Evolutionary conservation across 2,797 vertebrate genomes (phyloP).

Genomic region (Salarias fasciatus): DNA sequence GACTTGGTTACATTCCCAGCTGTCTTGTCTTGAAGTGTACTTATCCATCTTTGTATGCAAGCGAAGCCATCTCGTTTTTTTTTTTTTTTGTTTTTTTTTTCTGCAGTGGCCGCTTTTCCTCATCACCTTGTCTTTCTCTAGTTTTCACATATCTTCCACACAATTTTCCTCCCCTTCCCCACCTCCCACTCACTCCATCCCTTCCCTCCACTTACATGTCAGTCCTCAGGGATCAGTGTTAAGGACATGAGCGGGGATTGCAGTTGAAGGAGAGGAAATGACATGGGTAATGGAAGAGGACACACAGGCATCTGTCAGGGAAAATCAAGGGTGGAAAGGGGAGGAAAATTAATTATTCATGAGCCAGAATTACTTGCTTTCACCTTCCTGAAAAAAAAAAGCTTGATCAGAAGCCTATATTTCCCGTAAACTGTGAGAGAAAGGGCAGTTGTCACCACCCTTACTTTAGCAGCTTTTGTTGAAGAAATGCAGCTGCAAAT

Average conservation of each 20-base stretch:
- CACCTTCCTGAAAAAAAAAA: constrained; percentile 89
- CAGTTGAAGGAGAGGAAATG: constrained; percentile 94
- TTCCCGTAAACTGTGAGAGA: constrained; percentile 37
- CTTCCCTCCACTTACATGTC: constrained; percentile 77
- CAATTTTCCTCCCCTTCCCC: constrained; percentile 4
- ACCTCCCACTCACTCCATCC: constrained; percentile 28
- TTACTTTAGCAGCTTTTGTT: constrained; percentile 15
- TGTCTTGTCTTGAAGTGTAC: constrained; percentile 33
- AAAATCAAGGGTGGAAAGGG: constrained; percentile 68
- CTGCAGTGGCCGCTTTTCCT: constrained; percentile 51
- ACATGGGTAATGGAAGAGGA: constrained; percentile 90
- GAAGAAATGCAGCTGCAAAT: constrained; percentile 5
- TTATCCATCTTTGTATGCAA: constrained; percentile 69
- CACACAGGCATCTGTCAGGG: constrained; percentile 88
- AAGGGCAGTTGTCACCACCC: background rate
- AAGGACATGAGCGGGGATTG: constrained; percentile 86
- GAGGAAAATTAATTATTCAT: constrained; percentile 91
- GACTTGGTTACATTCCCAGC: constrained; percentile 11
- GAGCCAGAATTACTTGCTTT: constrained; percentile 90
- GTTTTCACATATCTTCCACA: constrained; percentile 17
- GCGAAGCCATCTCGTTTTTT: constrained; percentile 1
- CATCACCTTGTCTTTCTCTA: constrained; percentile 19
- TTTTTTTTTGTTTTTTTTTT: no score
- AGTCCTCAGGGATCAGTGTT: constrained; percentile 87
- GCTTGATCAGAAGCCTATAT: constrained; percentile 77